Percentiles rank a stretch among this genome's conserved stretches.
These are phyloP conservation scores for Rotaria socialis DNA, from an alignment of 2,888 invertebrate genomes.

Conservation along the genomic window DNA sequence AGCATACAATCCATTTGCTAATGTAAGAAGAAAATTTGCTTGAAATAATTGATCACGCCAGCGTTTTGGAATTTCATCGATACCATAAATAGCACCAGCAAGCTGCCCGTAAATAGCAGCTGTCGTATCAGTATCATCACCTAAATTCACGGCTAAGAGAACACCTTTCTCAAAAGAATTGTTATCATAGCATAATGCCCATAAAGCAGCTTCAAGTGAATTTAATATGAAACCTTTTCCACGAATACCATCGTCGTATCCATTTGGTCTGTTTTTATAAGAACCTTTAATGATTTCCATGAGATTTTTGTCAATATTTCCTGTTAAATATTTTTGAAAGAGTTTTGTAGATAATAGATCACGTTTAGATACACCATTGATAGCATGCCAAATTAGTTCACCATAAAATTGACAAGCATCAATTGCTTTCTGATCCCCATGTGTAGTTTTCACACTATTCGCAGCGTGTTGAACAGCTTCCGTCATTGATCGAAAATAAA, in stretches of 20 bases:
- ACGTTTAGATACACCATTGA: neutral
- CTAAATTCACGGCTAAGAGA: neutral
- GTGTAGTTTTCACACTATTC: neutral
- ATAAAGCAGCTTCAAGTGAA: neutral
- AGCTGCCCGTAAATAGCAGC: neutral
- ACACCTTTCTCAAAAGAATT: neutral
- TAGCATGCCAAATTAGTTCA: neutral
- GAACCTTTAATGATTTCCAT: neutral
- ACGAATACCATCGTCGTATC: neutral
- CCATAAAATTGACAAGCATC: neutral
- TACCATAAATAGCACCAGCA: neutral
- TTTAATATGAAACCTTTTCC: neutral
- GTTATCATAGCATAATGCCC: neutral
- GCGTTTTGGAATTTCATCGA: neutral
- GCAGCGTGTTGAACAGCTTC: neutral
- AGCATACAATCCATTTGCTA: neutral
- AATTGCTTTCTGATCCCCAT: neutral
- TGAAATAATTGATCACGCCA: neutral
- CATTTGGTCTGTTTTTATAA: neutral
- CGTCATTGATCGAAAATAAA: neutral
- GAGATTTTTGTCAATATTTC: neutral
- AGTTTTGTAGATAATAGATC: neutral
- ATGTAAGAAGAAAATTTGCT: neutral
- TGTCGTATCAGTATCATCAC: slow-evolving; percentile 18
- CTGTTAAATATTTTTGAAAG: neutral